A percentile compares a stretch with the other conserved stretches of the same genome.
Conservation (phyloP, 2,113 vertebrate species). For the Microcebus murinus region DNA sequence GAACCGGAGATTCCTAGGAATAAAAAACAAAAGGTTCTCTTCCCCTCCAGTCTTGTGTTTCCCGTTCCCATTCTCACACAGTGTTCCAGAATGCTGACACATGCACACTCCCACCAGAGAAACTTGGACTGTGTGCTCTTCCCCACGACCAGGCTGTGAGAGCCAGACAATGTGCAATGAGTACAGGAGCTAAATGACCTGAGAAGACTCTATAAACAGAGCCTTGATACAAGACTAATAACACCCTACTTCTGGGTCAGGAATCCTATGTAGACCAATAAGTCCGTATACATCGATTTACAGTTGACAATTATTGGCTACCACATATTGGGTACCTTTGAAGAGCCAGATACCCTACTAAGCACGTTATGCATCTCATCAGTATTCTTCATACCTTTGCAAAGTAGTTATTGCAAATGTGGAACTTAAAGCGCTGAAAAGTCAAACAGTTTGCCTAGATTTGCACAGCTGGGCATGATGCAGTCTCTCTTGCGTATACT, state of each 20-base stretch:
- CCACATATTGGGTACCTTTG: background rate
- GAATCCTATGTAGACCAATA: fast-evolving
- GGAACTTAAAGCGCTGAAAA: too few relatives aligned
- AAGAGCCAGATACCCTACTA: background rate
- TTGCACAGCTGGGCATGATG: background rate
- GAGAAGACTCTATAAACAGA: background rate
- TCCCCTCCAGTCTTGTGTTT: fast-evolving
- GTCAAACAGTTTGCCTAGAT: background rate
- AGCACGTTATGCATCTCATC: background rate
- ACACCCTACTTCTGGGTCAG: background rate
- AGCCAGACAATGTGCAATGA: background rate
- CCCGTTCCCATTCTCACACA: too few relatives aligned
- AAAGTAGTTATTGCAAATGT: background rate
- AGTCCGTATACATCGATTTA: too few relatives aligned
- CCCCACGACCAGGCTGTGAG: background rate
- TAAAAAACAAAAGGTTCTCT: background rate
- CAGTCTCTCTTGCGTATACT: too few relatives aligned
- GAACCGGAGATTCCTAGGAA: background rate
- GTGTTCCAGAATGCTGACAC: background rate
- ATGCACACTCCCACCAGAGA: fast-evolving
- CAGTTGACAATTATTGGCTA: fast-evolving
- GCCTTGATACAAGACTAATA: background rate
- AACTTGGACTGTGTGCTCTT: fast-evolving
- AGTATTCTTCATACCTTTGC: background rate
- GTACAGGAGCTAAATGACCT: background rate